phyloP scores from a whole-genome alignment of 2,797 vertebrate genomes.

The Coranthus polyacanthus region DNA sequence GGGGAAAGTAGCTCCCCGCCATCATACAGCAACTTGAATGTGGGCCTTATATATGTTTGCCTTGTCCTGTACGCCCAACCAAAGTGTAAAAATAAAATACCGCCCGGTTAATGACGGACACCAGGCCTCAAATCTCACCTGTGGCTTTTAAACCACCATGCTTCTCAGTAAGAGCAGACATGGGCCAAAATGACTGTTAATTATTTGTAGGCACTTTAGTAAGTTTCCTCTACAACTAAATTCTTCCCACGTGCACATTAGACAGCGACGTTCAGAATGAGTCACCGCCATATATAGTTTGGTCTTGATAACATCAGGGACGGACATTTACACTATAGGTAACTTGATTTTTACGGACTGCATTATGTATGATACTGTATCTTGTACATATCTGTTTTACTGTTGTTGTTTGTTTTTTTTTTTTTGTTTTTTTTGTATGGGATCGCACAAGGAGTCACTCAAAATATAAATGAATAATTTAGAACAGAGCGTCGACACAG shows the following conservation, averaged over 20 bases:
- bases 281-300: no score
- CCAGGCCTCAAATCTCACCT: slow-evolving; percentile 19
- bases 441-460: slow-evolving; percentile 15
- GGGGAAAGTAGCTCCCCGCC: slow-evolving; percentile 21
- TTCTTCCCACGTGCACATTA: no score
- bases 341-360: slow-evolving; percentile 39
- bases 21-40: slow-evolving; percentile 20
- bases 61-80: not conserved
- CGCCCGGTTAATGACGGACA: slow-evolving; percentile 4
- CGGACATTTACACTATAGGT: slow-evolving; percentile 9
- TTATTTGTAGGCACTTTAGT: no score
- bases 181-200: slow-evolving; percentile 3
- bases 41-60: slow-evolving; percentile 23
- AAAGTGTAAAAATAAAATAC: slow-evolving; percentile 4
- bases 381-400: slow-evolving; percentile 68
- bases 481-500: slow-evolving; percentile 39
- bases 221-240: no score
- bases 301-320: slow-evolving; percentile 1
- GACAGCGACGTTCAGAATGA: no score
- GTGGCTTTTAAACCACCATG: slow-evolving; percentile 10
- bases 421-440: slow-evolving; percentile 42
- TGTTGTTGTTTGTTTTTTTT: slow-evolving; percentile 18
- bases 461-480: slow-evolving; percentile 17
- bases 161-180: slow-evolving; percentile 1
- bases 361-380: slow-evolving; percentile 60